Conservation (phyloP, 1,140 invertebrate genomes). For the Telenomus remus region DNA sequence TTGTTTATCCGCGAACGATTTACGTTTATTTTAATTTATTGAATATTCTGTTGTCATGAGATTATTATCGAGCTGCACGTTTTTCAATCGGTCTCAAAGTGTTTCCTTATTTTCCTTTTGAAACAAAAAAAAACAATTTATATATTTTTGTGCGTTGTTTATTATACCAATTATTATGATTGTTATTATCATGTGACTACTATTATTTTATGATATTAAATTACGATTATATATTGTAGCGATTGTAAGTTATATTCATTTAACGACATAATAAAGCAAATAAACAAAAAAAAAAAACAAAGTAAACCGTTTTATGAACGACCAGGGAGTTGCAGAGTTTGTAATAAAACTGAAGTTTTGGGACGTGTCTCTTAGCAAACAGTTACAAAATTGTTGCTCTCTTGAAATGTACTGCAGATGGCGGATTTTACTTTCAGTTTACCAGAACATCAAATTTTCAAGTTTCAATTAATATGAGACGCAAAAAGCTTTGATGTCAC, state of each 20-base stretch:
- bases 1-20: conserved; percentile 2
- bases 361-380: too few relatives aligned
- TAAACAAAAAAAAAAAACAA: conserved; percentile 34
- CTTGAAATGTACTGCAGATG: too few relatives aligned
- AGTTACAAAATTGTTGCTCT: too few relatives aligned
- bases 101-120: conserved; percentile 44
- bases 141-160: conserved; percentile 55
- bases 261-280: conserved; percentile 42
- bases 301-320: conserved; percentile 26
- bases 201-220: conserved; percentile 55
- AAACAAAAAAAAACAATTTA: conserved; percentile 49
- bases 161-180: conserved; percentile 34
- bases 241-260: conserved; percentile 49
- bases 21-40: conserved; percentile 17
- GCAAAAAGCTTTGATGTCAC: too few relatives aligned
- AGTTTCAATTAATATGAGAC: too few relatives aligned
- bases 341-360: neutral
- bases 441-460: too few relatives aligned
- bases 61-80: conserved; percentile 6
- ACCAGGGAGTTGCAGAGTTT: conserved; percentile 15
- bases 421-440: too few relatives aligned
- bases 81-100: conserved; percentile 20
- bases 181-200: conserved; percentile 51
- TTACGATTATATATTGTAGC: conserved; percentile 52
- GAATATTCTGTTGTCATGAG: conserved; percentile 1